These are phyloP conservation scores for Phalanger gymnotis DNA, from an alignment of 2,797 vertebrate genomes.

Conservation along the genomic window DNA sequence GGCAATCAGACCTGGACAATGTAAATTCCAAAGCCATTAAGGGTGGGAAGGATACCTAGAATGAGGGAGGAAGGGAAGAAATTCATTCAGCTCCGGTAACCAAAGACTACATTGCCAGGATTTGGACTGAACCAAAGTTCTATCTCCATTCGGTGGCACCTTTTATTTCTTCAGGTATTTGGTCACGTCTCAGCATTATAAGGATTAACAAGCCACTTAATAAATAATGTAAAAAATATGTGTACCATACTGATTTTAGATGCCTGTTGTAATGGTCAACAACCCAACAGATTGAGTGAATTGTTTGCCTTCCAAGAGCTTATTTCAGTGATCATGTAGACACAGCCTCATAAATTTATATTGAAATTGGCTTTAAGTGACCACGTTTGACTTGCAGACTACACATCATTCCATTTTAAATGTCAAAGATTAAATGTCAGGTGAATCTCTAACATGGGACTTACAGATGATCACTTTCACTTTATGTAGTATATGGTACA, in stretches of 20 bases:
- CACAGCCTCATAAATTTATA: constrained; percentile 7
- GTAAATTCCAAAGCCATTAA: constrained; percentile 41
- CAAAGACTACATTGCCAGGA: not conserved
- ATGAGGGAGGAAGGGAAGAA: not conserved
- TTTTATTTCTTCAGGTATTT: constrained; percentile 2
- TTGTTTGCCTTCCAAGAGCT: not conserved
- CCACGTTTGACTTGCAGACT: not conserved
- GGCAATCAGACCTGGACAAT: constrained; percentile 47
- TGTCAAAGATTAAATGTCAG: not conserved
- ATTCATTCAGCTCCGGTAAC: not conserved
- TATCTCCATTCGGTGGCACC: no score
- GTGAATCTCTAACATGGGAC: not conserved
- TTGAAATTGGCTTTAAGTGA: constrained; percentile 13
- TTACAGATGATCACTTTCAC: not conserved
- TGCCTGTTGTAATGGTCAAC: not conserved
- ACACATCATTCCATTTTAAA: not conserved
- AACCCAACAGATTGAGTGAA: not conserved
- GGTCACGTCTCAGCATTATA: constrained; percentile 17
- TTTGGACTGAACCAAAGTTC: constrained; percentile 33
- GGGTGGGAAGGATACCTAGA: not conserved
- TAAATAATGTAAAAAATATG: not conserved
- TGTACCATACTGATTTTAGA: not conserved
- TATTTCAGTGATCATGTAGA: not conserved
- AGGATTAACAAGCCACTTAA: constrained; percentile 15
- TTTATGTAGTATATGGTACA: not conserved